Conservation (phyloP, 92 coral and sea anemone species). For the Zoanthus sansibaricus region DNA sequence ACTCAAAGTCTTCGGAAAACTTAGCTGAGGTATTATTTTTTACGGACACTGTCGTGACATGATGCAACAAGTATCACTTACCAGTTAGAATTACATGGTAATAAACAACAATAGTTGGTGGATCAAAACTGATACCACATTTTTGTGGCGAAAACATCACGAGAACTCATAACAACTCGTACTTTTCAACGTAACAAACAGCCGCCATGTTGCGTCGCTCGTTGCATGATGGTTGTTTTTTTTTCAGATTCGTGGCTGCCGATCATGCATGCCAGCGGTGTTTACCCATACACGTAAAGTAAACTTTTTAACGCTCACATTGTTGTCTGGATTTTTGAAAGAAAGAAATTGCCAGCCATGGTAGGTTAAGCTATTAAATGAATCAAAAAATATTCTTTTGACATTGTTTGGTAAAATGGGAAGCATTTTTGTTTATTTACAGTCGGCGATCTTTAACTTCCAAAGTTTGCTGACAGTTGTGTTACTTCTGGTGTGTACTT, state of each 20-base stretch:
- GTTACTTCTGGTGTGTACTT: constrained; percentile 90
- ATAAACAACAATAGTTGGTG: constrained; percentile 90
- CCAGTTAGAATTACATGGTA: constrained; percentile 85
- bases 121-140: constrained; percentile 93
- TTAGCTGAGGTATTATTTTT: too few species aligned
- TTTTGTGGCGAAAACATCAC: constrained; percentile 89
- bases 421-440: constrained; percentile 8
- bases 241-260: neutral
- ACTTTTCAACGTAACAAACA: neutral
- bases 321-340: constrained; percentile 24
- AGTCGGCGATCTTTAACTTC: constrained; percentile 99
- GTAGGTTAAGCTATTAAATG: neutral
- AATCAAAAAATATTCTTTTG: neutral
- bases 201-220: constrained; percentile 14
- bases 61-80: constrained; percentile 18
- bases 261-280: constrained; percentile 34
- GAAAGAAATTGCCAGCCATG: constrained; percentile 16
- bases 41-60: too few species aligned
- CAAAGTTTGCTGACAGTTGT: constrained; percentile 95
- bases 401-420: neutral
- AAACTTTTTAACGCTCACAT: neutral
- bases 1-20: too few species aligned
- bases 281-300: neutral
- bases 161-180: neutral
- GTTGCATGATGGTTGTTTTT: neutral